These are phyloP conservation scores for Spodoptera picta DNA, from an alignment of 2,888 invertebrate species.

Conservation along the genomic window DNA sequence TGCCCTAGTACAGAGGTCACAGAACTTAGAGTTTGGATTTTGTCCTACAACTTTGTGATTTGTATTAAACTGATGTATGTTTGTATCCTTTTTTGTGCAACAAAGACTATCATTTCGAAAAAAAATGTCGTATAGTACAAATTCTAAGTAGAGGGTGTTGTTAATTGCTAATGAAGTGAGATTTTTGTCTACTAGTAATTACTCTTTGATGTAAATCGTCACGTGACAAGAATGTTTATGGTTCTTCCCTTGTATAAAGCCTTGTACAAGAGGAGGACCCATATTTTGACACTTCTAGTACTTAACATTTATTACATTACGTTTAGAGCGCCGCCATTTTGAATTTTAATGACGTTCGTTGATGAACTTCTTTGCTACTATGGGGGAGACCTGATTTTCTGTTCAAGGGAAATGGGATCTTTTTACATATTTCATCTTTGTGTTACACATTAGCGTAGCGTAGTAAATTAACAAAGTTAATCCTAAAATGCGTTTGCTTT, in stretches of 20 bases:
- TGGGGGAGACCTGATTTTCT: too few species aligned
- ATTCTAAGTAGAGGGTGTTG: slow-evolving; percentile 30
- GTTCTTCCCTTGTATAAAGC: slow-evolving; percentile 7
- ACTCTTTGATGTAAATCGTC: slow-evolving; percentile 55
- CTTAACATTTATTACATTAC: background rate
- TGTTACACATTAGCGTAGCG: too few species aligned
- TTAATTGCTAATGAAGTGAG: slow-evolving; percentile 48
- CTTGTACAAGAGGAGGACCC: slow-evolving; percentile 5
- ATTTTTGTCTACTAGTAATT: slow-evolving; percentile 61
- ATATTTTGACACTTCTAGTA: slow-evolving; percentile 3
- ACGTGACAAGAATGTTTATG: slow-evolving; percentile 62
- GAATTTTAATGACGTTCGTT: background rate
- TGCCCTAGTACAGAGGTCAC: too few species aligned
- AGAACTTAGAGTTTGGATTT: too few species aligned
- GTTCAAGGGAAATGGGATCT: too few species aligned
- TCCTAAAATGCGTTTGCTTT: too few species aligned
- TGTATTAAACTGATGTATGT: too few species aligned
- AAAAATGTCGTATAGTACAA: background rate
- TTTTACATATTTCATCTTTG: too few species aligned
- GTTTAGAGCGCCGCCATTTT: background rate
- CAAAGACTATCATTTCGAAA: too few species aligned
- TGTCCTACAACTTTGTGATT: too few species aligned
- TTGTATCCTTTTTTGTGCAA: too few species aligned
- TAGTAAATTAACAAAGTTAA: too few species aligned
- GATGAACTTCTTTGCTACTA: background rate